Percentiles rank a stretch among this genome's conserved stretches.
These are phyloP conservation scores for Heliocidaris erythrogramma DNA, from an alignment of 35 echinoderm and acorn worm genomes.

Conservation along the genomic window DNA sequence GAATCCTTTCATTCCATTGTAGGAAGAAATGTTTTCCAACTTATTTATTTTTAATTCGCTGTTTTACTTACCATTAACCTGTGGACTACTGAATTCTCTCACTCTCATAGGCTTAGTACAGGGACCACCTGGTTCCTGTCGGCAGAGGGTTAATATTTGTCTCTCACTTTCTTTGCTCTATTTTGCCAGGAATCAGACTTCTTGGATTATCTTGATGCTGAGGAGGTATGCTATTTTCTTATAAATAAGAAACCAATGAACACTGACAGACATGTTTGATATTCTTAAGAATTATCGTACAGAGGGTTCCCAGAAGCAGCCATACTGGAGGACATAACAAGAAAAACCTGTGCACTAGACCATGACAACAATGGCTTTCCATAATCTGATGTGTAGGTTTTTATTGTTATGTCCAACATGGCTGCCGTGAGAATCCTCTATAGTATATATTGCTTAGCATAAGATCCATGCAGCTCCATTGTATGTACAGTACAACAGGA, in stretches of 20 bases:
- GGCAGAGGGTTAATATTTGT: too few relatives aligned
- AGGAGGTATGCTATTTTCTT: slow-evolving; percentile 69
- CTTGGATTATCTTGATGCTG: slow-evolving; percentile 89
- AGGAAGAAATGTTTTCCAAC: background rate
- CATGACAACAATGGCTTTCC: too few relatives aligned
- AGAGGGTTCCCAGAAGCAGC: too few relatives aligned
- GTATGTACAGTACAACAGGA: background rate
- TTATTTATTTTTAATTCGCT: background rate
- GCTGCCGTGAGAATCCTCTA: too few relatives aligned
- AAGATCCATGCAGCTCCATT: background rate
- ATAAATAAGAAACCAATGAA: background rate
- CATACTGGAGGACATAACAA: too few relatives aligned
- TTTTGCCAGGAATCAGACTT: slow-evolving; percentile 90
- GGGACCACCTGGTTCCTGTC: too few relatives aligned
- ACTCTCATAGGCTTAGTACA: too few relatives aligned
- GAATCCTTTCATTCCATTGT: background rate
- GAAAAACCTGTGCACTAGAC: too few relatives aligned
- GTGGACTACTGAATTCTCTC: too few relatives aligned
- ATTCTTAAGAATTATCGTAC: too few relatives aligned
- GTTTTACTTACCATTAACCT: background rate
- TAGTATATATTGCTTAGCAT: background rate
- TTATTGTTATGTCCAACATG: too few relatives aligned
- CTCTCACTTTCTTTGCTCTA: background rate
- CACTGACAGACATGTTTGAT: background rate
- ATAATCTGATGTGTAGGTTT: too few relatives aligned